These are phyloP conservation scores for Crax fasciolata DNA, from an alignment of 2,797 vertebrate species.

Conservation along the genomic window DNA sequence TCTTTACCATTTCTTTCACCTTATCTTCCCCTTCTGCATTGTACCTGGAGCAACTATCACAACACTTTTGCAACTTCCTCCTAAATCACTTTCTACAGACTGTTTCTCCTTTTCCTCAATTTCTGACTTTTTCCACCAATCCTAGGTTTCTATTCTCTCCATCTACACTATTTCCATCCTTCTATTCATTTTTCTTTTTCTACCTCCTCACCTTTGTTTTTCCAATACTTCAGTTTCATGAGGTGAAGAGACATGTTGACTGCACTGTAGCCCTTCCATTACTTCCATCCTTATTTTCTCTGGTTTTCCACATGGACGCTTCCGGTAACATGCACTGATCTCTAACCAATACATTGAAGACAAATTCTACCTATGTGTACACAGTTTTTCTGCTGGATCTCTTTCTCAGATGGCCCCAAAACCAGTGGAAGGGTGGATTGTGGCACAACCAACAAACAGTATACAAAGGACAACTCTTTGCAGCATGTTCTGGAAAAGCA, in stretches of 20 bases:
- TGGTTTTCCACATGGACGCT: background rate
- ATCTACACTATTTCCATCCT: background rate
- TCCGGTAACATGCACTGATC: background rate
- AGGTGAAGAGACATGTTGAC: background rate
- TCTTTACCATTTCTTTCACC: background rate
- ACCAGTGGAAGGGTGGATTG: background rate
- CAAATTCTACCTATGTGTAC: background rate
- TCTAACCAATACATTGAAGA: background rate
- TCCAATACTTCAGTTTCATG: background rate
- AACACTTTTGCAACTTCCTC: background rate
- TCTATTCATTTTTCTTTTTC: background rate
- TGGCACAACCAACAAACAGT: background rate
- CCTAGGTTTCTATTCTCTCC: background rate
- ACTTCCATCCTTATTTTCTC: background rate
- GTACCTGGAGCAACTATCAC: background rate
- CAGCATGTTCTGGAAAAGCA: background rate
- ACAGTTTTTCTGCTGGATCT: fast-evolving
- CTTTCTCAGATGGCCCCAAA: background rate
- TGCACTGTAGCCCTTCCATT: background rate
- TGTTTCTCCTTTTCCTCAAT: background rate
- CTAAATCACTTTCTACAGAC: background rate
- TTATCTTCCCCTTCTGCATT: background rate
- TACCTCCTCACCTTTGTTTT: background rate
- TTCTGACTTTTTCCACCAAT: background rate
- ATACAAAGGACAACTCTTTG: background rate